Conservation (phyloP, 1,140 invertebrate species). For the Tetragnatha versicolor region DNA sequence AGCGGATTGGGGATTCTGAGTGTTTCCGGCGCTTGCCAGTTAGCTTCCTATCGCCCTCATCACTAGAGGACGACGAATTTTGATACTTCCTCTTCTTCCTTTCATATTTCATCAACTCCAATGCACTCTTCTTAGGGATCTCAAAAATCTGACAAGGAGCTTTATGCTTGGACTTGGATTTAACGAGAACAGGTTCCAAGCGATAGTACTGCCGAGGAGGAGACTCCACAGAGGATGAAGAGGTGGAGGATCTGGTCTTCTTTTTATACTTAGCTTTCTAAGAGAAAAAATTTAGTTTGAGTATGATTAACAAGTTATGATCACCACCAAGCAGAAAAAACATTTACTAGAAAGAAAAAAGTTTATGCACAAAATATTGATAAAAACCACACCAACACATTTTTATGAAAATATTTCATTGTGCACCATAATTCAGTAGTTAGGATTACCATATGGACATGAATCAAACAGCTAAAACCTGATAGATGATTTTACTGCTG, state of each 20-base stretch:
- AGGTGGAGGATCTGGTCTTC: slow-evolving; percentile 1
- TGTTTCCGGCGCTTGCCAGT: slow-evolving; percentile 4
- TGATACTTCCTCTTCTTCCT: slow-evolving; percentile 31
- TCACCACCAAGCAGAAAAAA: background rate
- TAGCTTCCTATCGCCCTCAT: background rate
- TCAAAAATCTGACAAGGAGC: slow-evolving; percentile 36
- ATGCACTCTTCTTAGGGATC: slow-evolving; percentile 25
- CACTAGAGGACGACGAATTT: background rate
- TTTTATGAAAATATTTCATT: too few species aligned
- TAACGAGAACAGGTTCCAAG: slow-evolving; percentile 44
- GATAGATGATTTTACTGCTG: too few species aligned
- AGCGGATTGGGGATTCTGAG: background rate
- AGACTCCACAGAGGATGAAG: slow-evolving; percentile 25
- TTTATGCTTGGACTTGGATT: slow-evolving; percentile 37
- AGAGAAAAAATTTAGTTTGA: background rate
- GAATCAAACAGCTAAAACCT: too few species aligned
- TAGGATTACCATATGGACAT: too few species aligned
- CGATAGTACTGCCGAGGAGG: slow-evolving; percentile 40
- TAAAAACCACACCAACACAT: too few species aligned
- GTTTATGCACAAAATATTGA: background rate
- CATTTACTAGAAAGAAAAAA: background rate
- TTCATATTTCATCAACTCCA: slow-evolving; percentile 36
- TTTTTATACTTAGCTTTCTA: slow-evolving; percentile 37
- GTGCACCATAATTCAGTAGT: too few species aligned
- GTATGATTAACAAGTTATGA: background rate